A percentile compares a stretch with the other conserved stretches of the same genome.
Evolutionary conservation across 1,140 invertebrate species (phyloP).

Genomic region (Planococcus citri): DNA sequence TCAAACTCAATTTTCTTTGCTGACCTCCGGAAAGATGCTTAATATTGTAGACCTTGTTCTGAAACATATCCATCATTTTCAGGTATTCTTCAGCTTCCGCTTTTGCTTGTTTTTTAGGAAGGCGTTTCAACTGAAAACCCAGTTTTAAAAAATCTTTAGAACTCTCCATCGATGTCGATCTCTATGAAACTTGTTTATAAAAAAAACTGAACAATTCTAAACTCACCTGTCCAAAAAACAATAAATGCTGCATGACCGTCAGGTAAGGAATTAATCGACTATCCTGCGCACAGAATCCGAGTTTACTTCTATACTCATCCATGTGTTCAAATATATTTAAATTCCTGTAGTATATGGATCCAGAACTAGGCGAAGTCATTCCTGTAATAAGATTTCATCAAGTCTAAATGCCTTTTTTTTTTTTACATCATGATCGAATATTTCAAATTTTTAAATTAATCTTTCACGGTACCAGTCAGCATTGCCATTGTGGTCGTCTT

Average conservation of each 20-base stretch:
- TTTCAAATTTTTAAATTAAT: too few species aligned
- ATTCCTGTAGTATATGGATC: constrained; percentile 32
- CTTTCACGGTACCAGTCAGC: constrained; percentile 42
- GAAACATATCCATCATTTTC: constrained; percentile 29
- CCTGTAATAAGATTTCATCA: neutral
- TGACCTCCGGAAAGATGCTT: constrained; percentile 63
- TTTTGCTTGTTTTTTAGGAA: neutral
- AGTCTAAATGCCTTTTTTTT: too few species aligned
- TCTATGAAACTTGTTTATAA: neutral
- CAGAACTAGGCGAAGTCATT: neutral
- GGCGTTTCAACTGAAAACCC: neutral
- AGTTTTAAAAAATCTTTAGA: too few species aligned
- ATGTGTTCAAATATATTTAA: constrained; percentile 37
- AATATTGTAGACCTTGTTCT: constrained; percentile 25
- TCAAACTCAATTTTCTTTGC: constrained; percentile 69
- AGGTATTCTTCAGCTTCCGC: neutral
- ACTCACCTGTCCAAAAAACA: constrained; percentile 39
- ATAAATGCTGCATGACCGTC: constrained; percentile 47
- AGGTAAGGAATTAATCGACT: constrained; percentile 49
- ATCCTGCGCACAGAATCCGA: constrained; percentile 56
- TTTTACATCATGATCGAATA: too few species aligned
- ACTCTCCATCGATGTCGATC: too few species aligned
- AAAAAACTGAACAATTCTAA: too few species aligned
- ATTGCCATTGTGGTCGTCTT: constrained; percentile 65
- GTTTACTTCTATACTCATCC: constrained; percentile 36